A percentile compares a stretch with the other conserved stretches of the same genome.
These are phyloP conservation scores for Thalpophila matura DNA, from an alignment of 2,888 invertebrate genomes.

Conservation along the genomic window DNA sequence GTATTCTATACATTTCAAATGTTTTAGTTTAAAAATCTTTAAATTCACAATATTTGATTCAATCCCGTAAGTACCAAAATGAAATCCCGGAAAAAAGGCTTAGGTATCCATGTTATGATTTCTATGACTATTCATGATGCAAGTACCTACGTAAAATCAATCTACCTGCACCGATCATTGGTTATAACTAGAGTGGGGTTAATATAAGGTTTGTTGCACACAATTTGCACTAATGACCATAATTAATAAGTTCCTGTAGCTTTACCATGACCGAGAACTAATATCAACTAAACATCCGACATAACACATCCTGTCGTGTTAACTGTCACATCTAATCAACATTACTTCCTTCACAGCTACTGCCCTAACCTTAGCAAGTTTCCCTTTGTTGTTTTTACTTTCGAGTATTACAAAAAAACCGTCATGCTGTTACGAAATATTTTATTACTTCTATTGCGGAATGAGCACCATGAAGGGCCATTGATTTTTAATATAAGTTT, in stretches of 20 bases:
- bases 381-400: slow-evolving; percentile 18
- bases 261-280: slow-evolving; percentile 27
- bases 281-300: slow-evolving; percentile 31
- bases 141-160: too few species aligned
- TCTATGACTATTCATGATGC: too few species aligned
- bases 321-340: slow-evolving; percentile 28
- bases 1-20: too few species aligned
- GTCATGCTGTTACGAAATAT: not conserved
- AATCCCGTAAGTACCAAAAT: too few species aligned
- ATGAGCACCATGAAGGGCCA: not conserved
- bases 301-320: slow-evolving; percentile 29
- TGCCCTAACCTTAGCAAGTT: slow-evolving; percentile 23
- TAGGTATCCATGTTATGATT: too few species aligned
- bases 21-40: too few species aligned
- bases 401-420: slow-evolving; percentile 16
- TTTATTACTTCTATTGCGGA: not conserved
- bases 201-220: not conserved
- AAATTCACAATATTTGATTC: too few species aligned
- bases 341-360: slow-evolving; percentile 23
- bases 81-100: too few species aligned
- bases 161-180: too few species aligned
- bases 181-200: not conserved
- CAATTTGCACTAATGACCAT: slow-evolving; percentile 11
- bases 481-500: not conserved
- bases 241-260: slow-evolving; percentile 40